Percentiles rank a stretch among this genome's conserved stretches.
phyloP scores from a whole-genome alignment of 2,888 invertebrate species.

The Drosophila antonietae region DNA sequence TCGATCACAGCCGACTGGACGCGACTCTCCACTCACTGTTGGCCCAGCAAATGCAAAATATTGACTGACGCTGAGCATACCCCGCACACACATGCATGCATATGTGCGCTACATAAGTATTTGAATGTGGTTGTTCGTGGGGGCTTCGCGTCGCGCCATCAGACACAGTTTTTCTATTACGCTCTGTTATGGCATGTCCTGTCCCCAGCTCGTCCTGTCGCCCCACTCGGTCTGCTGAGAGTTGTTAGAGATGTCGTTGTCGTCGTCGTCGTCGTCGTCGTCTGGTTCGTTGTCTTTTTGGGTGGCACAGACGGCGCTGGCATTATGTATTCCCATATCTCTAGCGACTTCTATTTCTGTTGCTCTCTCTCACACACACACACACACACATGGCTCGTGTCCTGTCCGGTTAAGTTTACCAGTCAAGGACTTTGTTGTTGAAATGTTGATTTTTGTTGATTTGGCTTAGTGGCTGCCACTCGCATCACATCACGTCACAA shows the following conservation, averaged over 20 bases:
- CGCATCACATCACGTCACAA: constrained; percentile 62
- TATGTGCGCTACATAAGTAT: constrained; percentile 36
- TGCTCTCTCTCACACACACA: too few relatives aligned
- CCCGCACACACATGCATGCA: constrained; percentile 13
- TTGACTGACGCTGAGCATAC: constrained; percentile 75
- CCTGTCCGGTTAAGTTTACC: constrained; percentile 75
- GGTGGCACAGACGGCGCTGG: constrained; percentile 36
- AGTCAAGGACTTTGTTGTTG: constrained; percentile 80
- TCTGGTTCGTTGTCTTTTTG: constrained; percentile 49
- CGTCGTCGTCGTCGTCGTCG: constrained; percentile 6
- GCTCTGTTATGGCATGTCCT: constrained; percentile 58
- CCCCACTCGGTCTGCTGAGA: constrained; percentile 23
- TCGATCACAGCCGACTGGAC: neutral
- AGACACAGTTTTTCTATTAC: constrained; percentile 71
- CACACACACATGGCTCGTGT: constrained; percentile 16
- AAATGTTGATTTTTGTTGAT: constrained; percentile 81
- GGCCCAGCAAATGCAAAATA: constrained; percentile 63
- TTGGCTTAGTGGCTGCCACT: constrained; percentile 79
- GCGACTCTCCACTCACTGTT: neutral
- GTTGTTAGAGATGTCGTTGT: constrained; percentile 32
- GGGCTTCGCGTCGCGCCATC: constrained; percentile 39
- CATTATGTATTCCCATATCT: constrained; percentile 7
- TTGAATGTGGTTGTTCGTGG: constrained; percentile 33
- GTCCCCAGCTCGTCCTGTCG: neutral
- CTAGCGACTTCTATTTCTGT: too few relatives aligned